These are phyloP conservation scores for Chrysopilus asiliformis DNA, from an alignment of 2,888 invertebrate species.

Conservation along the genomic window DNA sequence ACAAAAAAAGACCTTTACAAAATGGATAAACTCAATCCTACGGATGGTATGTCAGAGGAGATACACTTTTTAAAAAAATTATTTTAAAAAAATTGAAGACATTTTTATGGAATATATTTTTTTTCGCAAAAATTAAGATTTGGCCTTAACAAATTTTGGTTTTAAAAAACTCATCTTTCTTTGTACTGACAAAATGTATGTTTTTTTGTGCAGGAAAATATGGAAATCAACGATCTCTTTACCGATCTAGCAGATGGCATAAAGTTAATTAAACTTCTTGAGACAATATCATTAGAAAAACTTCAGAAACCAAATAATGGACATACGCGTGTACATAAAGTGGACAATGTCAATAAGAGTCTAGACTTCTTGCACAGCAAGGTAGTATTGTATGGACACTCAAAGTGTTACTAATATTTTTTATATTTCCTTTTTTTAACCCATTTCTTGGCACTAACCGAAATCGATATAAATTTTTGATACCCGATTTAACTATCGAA, in stretches of 20 bases:
- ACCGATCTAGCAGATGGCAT: slow-evolving; percentile 91
- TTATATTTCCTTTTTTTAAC: too few species aligned
- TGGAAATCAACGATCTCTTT: slow-evolving; percentile 97
- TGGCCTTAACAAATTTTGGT: too few species aligned
- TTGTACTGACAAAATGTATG: too few species aligned
- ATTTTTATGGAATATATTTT: too few species aligned
- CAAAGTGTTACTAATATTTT: too few species aligned
- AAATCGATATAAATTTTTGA: too few species aligned
- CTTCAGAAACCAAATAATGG: slow-evolving; percentile 93
- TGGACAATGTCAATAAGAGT: slow-evolving; percentile 97
- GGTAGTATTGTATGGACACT: too few species aligned
- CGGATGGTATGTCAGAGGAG: slow-evolving; percentile 56
- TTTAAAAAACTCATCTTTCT: too few species aligned
- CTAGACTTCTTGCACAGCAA: slow-evolving; percentile 92
- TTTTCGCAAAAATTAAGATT: too few species aligned
- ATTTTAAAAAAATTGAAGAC: too few species aligned
- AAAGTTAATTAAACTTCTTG: slow-evolving; percentile 80
- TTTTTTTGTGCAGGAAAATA: slow-evolving; percentile 63
- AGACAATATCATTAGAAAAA: slow-evolving; percentile 97
- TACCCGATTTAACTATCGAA: too few species aligned
- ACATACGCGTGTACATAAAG: slow-evolving; percentile 94
- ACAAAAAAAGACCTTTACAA: slow-evolving; percentile 99
- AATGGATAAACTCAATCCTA: slow-evolving; percentile 98
- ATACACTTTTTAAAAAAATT: too few species aligned
- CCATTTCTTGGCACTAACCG: background rate